A percentile compares a stretch with the other conserved stretches of the same genome.
phyloP scores from a whole-genome alignment of 2,888 invertebrate species.

The Altica lythri region DNA sequence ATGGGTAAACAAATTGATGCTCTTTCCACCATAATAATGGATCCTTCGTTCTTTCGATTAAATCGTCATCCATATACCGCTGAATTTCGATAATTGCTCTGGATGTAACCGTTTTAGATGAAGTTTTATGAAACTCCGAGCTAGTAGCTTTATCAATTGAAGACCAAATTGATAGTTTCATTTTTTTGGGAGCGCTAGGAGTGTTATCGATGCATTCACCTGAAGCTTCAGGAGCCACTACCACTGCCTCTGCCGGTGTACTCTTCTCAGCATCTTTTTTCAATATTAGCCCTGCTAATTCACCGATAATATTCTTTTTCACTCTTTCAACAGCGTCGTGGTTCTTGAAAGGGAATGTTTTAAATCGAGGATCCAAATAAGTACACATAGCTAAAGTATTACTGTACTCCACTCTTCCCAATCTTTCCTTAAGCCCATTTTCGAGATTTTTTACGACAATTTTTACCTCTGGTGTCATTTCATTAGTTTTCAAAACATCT shows the following conservation, averaged over 20 bases:
- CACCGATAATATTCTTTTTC: background rate
- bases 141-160: background rate
- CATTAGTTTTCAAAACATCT: slow-evolving; percentile 4
- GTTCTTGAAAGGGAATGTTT: slow-evolving; percentile 7
- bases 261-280: background rate
- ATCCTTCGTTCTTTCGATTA: background rate
- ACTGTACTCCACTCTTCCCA: slow-evolving; percentile 18
- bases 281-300: background rate
- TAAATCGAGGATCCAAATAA: slow-evolving; percentile 25
- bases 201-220: no score
- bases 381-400: slow-evolving; percentile 8
- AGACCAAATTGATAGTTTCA: background rate
- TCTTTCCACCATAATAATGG: background rate
- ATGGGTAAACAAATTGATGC: background rate
- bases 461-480: slow-evolving; percentile 6
- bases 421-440: slow-evolving; percentile 14
- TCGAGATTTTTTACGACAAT: slow-evolving; percentile 18
- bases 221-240: no score
- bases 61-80: slow-evolving; percentile 5
- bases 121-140: background rate
- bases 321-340: background rate
- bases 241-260: no score
- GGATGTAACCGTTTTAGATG: background rate
- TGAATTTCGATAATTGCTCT: background rate
- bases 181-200: background rate